These are phyloP conservation scores for Eurois occulta DNA, from an alignment of 2,888 invertebrate genomes.

Conservation along the genomic window DNA sequence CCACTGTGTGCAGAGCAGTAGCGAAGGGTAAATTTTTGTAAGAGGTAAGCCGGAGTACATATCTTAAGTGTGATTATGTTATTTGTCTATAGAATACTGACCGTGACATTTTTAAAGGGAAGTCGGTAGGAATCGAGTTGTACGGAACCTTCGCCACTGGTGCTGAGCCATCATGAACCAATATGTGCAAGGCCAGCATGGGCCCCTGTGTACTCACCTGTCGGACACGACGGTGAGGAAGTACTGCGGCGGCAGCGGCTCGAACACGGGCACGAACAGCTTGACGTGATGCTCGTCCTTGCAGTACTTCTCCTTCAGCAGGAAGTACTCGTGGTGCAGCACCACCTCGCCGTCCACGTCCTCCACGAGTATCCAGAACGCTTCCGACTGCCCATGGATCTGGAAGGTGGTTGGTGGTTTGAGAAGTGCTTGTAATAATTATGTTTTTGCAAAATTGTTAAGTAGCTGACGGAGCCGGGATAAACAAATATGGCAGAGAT, in stretches of 20 bases:
- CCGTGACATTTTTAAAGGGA: too few relatives aligned
- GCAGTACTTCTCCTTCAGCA: conserved; percentile 98
- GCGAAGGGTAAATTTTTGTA: too few relatives aligned
- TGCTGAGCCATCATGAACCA: background rate
- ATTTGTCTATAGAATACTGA: too few relatives aligned
- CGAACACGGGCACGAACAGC: conserved; percentile 99
- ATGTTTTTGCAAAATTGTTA: too few relatives aligned
- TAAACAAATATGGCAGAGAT: too few relatives aligned
- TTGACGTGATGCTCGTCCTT: conserved; percentile 98
- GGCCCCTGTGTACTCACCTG: conserved; percentile 80
- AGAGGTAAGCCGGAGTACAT: too few relatives aligned
- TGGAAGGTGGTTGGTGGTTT: conserved; percentile 75
- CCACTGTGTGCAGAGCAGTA: too few relatives aligned
- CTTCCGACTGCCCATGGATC: conserved; percentile 95
- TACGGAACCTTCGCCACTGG: too few relatives aligned
- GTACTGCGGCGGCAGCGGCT: conserved; percentile 99
- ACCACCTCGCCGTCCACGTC: conserved; percentile 97
- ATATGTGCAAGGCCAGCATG: background rate
- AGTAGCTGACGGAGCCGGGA: too few relatives aligned
- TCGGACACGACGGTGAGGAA: conserved; percentile 97
- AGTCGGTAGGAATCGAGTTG: too few relatives aligned
- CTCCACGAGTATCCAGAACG: conserved; percentile 96
- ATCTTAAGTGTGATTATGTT: too few relatives aligned
- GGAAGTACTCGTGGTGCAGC: conserved; percentile 98
- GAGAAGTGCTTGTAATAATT: too few relatives aligned